Evolutionary conservation across 2,113 vertebrate genomes (phyloP), one percentile per base, ranked within the genome.

Genomic region (Hepsetus odoe): DNA sequence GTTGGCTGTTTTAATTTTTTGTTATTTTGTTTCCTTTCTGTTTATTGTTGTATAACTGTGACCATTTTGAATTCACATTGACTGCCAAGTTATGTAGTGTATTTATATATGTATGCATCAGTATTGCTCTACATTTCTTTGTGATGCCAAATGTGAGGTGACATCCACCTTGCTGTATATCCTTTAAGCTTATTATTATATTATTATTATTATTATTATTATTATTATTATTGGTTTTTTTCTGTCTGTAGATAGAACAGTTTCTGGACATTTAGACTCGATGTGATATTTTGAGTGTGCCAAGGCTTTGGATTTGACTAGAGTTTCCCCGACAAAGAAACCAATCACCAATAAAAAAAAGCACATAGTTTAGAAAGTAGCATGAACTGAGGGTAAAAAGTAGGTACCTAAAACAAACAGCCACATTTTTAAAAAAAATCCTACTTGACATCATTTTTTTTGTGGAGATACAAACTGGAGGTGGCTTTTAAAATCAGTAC

Each of bases 21-120:
- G 49, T 91, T 90, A 79, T 86, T 61, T 62, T 70, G 74, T 40
- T 75, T 70, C 38, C 7, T 30, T 61, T 38, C 30, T 58, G 67
- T 80, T 83, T 77, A 46, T 80, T 82, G 33, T 76, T 80, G 51
- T 77, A 81, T 77, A 74, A 44, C 91, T 92, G 88, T 89, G 86
- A 91, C 87, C 75, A 55, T 81, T 64, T 85, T 88, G 85, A 80
- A 72, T 67, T 72, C 44, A 49, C 69, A 83, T 30, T 28, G 65
- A 78, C 66, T 67, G 65, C 49, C 58, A 77, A 53, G 61, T 77
- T 70, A 64, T 49, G 22, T 33, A 73, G 59, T 76, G 65, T 67
- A 24, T 53, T 78, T 82, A 22, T 74, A 22, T 74, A 58, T 77
- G 42, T 70, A 61, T 20, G n/a, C 65, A 65, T 76, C 67, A 77